These are phyloP conservation scores for Drosophila paramelanica DNA, from an alignment of 2,888 invertebrate genomes.

Conservation along the genomic window DNA sequence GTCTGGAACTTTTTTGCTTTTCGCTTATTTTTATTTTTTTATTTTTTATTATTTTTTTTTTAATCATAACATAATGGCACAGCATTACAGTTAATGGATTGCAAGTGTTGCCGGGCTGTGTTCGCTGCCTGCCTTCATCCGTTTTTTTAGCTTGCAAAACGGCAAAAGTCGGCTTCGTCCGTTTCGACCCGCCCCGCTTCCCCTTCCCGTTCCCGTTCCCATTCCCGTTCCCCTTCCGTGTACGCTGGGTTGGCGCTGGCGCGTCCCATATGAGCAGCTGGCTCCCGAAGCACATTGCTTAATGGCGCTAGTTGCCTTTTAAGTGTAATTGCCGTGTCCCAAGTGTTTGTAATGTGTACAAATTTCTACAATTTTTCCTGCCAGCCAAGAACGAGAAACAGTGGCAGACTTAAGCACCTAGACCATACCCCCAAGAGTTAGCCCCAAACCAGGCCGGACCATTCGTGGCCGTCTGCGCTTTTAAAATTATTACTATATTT, in stretches of 20 bases:
- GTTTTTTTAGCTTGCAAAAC: slow-evolving; percentile 63
- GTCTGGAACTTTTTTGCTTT: slow-evolving; percentile 23
- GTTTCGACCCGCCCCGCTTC: not conserved
- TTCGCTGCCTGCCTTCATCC: slow-evolving; percentile 12
- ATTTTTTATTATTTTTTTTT: slow-evolving; percentile 51
- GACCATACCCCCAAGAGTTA: not conserved
- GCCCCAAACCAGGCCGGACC: slow-evolving; percentile 6
- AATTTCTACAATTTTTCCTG: slow-evolving; percentile 63
- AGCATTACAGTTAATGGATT: slow-evolving; percentile 74
- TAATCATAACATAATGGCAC: slow-evolving; percentile 68
- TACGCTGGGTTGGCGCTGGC: slow-evolving; percentile 24
- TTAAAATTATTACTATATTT: slow-evolving; percentile 79
- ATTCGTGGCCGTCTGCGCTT: slow-evolving; percentile 60
- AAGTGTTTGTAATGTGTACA: slow-evolving; percentile 75
- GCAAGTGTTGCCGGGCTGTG: slow-evolving; percentile 70
- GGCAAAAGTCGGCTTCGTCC: slow-evolving; percentile 26
- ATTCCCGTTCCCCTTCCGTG: too few species aligned
- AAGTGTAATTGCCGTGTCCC: slow-evolving; percentile 80
- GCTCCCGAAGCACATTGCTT: slow-evolving; percentile 62
- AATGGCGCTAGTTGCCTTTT: slow-evolving; percentile 77
- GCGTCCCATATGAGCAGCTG: slow-evolving; percentile 65
- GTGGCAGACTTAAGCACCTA: not conserved
- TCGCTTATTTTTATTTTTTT: slow-evolving; percentile 39
- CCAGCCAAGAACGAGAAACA: slow-evolving; percentile 30
- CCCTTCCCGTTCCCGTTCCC: not conserved